Evolutionary conservation across 2,888 invertebrate species (phyloP), one percentile per base, ranked within the genome.

Genomic region (Nomada ruficornis): DNA sequence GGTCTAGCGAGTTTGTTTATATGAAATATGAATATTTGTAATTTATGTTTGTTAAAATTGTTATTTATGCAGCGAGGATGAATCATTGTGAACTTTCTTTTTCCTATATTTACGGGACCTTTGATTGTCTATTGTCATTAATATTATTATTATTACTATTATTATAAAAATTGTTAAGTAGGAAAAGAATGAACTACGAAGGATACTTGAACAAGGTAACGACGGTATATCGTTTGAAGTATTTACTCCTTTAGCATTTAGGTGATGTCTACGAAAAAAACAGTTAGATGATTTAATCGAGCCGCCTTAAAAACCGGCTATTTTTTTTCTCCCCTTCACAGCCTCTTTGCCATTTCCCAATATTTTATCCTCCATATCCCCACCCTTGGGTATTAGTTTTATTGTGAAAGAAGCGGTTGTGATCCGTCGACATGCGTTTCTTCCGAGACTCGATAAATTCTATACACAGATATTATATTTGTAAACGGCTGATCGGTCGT

Each of bases 381-480:
- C 47, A 44, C 23, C 47, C 64, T 67, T 60, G 60, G 42, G 52
- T 57, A 74, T 77, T 72, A 80, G 73, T 77, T 86, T 78, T 78
- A 86, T 84, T 74, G 70, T 85, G 80, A 82, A 83, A 82, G 80
- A 84, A 84, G 80, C 69, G 88, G 88, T 87, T 89, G 88, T 88
- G 88, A 89, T 89, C 81, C 87, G 86, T 76, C 80, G 78, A 83
- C 84, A 80, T 82, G 80, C 81, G 85, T 86, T 90, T 84, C 78
- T 75, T 83, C 86, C 65, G 73, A 89, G 74, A 85, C 79, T 85
- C 86, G 13, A 69, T 86, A 85, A 83, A 86, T 87, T 84, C 86
- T 86, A 88, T 76, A 88, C 85, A 88, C 85, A 89, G 87, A 89
- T 84, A 86, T 86, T 86, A 90, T 86, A 89, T 88, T 89, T 91